These are phyloP conservation scores for Prionailurus viverrinus DNA, from an alignment of 2,113 vertebrate species.

Conservation along the genomic window DNA sequence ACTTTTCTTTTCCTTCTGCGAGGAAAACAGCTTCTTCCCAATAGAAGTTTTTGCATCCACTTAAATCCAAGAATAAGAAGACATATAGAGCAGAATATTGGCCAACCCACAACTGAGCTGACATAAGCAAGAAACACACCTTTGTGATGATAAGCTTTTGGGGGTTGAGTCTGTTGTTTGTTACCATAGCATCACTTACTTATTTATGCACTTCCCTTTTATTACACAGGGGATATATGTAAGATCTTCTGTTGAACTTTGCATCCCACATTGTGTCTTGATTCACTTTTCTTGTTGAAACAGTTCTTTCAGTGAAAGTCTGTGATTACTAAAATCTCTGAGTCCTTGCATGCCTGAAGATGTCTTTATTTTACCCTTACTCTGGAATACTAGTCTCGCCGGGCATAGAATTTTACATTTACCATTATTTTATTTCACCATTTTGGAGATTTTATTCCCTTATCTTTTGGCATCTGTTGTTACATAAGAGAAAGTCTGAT, in stretches of 20 bases:
- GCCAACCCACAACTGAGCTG: no score
- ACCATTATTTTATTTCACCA: background rate
- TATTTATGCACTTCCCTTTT: background rate
- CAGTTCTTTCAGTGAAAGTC: background rate
- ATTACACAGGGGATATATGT: background rate
- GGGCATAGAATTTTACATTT: background rate
- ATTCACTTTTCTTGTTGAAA: background rate
- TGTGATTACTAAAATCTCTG: background rate
- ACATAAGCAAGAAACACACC: background rate
- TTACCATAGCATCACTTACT: background rate
- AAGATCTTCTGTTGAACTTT: background rate
- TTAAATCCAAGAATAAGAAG: constrained; percentile 10
- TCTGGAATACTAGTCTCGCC: background rate
- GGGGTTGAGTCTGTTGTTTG: background rate
- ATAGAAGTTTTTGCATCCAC: background rate
- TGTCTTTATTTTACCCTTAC: background rate
- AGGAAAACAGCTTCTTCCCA: background rate
- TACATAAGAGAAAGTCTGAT: background rate
- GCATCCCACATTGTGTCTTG: background rate
- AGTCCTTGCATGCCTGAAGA: background rate
- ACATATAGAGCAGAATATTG: background rate
- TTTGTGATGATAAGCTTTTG: background rate
- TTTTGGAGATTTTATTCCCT: background rate
- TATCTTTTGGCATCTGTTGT: constrained; percentile 1
- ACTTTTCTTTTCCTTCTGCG: background rate